Evolutionary conservation across 2,797 vertebrate species (phyloP).

Genomic region (Caiman crocodilus): DNA sequence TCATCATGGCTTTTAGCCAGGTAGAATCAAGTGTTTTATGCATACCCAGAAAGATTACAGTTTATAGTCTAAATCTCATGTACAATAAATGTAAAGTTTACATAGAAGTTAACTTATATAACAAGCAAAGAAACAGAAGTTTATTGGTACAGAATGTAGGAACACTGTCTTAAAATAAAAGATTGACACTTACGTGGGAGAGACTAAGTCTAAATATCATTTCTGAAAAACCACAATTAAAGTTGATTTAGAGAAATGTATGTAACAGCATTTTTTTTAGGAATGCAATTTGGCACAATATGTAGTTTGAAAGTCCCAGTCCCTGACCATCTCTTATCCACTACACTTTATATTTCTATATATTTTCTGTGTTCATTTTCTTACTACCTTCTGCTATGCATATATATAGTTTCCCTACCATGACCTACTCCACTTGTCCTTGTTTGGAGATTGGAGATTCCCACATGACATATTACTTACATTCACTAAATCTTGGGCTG

Average conservation of each 20-base stretch:
- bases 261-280: neutral
- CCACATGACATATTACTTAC: constrained; percentile 20
- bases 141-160: neutral
- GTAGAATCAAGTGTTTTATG: neutral
- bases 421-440: constrained; percentile 15
- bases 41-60: rapidly evolving
- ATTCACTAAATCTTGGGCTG: neutral
- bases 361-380: constrained; percentile 16
- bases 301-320: neutral
- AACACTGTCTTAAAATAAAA: neutral
- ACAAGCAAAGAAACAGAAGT: neutral
- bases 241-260: constrained; percentile 27
- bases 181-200: neutral
- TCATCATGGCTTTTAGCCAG: rapidly evolving
- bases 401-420: constrained; percentile 42
- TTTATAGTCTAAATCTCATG: neutral
- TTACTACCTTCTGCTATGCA: neutral
- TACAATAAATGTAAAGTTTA: neutral
- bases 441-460: constrained; percentile 11
- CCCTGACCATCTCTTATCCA: neutral
- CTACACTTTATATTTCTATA: constrained; percentile 23
- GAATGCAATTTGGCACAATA: neutral
- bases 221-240: neutral
- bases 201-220: neutral
- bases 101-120: neutral